These are phyloP conservation scores for Poeciliopsis infans DNA, from an alignment of 2,797 vertebrate genomes.

Conservation along the genomic window DNA sequence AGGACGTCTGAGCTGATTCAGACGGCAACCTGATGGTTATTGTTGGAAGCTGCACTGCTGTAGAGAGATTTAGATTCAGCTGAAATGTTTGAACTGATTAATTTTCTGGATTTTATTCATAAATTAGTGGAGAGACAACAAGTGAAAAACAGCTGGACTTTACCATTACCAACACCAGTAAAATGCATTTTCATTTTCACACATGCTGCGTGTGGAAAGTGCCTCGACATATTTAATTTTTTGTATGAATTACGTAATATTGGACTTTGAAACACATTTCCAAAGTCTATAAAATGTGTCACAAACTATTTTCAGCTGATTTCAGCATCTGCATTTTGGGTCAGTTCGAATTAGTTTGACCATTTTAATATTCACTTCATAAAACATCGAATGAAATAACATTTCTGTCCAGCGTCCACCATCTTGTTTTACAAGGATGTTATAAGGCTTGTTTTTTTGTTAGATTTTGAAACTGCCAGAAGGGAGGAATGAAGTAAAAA, in stretches of 20 bases:
- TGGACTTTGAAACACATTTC: not conserved
- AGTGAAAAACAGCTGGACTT: not conserved
- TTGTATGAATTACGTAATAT: not conserved
- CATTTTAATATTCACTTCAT: not conserved
- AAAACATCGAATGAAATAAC: not conserved
- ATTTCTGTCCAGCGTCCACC: too few relatives aligned
- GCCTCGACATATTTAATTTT: not conserved
- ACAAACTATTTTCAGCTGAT: not conserved
- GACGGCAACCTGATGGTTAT: not conserved
- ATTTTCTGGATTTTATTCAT: not conserved
- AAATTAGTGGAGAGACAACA: not conserved
- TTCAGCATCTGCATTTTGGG: not conserved
- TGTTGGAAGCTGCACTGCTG: not conserved
- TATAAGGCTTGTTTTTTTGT: too few relatives aligned
- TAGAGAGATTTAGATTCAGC: not conserved
- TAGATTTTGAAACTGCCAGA: too few relatives aligned
- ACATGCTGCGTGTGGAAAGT: not conserved
- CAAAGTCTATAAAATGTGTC: not conserved
- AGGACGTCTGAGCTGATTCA: not conserved
- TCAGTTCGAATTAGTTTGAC: not conserved
- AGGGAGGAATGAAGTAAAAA: too few relatives aligned
- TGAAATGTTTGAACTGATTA: not conserved
- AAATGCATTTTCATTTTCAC: not conserved
- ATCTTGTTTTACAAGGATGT: too few relatives aligned
- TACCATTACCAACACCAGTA: not conserved